phyloP scores from a whole-genome alignment of 35 echinoderm and acorn worm species.

The Apostichopus japonicus region DNA sequence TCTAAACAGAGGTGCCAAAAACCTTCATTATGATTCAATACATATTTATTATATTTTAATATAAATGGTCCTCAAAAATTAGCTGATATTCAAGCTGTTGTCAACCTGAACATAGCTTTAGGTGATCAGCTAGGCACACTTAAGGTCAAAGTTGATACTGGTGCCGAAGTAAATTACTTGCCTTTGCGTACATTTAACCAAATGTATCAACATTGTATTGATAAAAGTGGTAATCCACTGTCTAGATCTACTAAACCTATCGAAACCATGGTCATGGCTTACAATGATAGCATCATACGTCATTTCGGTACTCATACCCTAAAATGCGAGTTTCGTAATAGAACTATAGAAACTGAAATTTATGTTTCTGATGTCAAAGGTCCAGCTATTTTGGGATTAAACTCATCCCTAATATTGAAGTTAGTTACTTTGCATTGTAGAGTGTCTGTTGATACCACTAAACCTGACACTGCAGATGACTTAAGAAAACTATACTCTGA shows the following conservation, averaged over 20 bases:
- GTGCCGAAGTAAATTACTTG: conserved; percentile 31
- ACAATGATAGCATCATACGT: not conserved
- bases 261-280: not conserved
- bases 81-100: not conserved
- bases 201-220: conserved; percentile 6
- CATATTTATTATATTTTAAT: not conserved
- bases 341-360: conserved; percentile 24
- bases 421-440: conserved; percentile 28
- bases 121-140: not conserved
- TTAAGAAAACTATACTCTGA: conserved; percentile 53
- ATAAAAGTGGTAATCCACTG: not conserved
- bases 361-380: conserved; percentile 51
- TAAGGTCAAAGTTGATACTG: conserved; percentile 37
- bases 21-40: not conserved
- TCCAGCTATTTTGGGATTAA: conserved; percentile 55
- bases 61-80: not conserved
- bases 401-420: not conserved
- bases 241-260: not conserved
- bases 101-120: not conserved
- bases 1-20: not conserved
- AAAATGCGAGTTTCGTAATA: not conserved
- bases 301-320: not conserved
- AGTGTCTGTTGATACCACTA: not conserved
- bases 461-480: not conserved
- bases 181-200: not conserved